Conservation (phyloP, 2,888 invertebrate species). For the Tipula lateralis region DNA sequence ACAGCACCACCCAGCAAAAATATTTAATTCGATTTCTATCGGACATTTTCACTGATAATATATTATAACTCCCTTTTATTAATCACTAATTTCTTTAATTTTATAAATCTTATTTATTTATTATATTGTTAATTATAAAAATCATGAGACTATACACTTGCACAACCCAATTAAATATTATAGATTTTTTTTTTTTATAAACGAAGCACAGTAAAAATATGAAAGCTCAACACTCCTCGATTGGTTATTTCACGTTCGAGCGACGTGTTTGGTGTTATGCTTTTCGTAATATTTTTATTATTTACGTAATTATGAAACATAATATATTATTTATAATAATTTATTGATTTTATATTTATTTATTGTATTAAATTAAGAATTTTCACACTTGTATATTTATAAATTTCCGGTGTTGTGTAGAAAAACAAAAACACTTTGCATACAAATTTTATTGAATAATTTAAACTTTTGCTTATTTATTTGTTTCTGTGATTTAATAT, state of each 20-base stretch:
- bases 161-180: not conserved
- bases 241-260: not conserved
- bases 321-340: not conserved
- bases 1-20: not conserved
- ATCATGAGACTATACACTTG: not conserved
- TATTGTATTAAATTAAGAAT: not conserved
- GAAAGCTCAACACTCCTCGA: not conserved
- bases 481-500: not conserved
- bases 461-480: not conserved
- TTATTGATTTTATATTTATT: not conserved
- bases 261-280: not conserved
- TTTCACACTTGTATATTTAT: not conserved
- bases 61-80: not conserved
- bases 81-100: not conserved
- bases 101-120: not conserved
- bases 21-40: not conserved
- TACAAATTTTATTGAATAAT: not conserved
- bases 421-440: not conserved
- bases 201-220: not conserved
- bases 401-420: not conserved
- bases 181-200: constrained; percentile 4
- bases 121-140: not conserved
- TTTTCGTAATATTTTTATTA: not conserved
- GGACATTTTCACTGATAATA: not conserved
- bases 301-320: not conserved